Conservation (phyloP, 2,888 invertebrate genomes). For the Acanthosepion esculentum region DNA sequence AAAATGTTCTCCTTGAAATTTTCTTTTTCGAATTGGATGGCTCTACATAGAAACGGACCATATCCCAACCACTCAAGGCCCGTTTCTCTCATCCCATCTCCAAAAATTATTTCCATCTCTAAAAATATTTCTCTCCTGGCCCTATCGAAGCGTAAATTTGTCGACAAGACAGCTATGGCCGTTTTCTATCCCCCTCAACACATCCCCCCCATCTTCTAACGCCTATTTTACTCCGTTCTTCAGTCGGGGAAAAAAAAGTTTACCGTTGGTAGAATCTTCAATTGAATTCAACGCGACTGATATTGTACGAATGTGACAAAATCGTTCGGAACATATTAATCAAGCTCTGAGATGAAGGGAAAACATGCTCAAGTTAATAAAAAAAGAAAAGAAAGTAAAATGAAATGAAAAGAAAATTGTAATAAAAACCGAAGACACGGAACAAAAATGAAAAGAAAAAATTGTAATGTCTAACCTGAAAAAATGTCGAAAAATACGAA, state of each 20-base stretch:
- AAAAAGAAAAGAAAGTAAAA: not conserved
- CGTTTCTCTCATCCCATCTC: not conserved
- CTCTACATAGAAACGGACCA: not conserved
- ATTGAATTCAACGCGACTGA: conserved; percentile 21
- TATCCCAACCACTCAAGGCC: not conserved
- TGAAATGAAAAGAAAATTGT: not conserved
- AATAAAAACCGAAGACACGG: not conserved
- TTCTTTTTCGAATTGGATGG: not conserved
- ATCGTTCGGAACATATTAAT: conserved; percentile 21
- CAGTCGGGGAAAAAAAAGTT: not conserved
- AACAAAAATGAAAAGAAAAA: not conserved
- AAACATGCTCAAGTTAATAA: not conserved
- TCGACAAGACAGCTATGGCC: not conserved
- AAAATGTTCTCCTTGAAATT: not conserved
- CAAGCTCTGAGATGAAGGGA: conserved; percentile 17
- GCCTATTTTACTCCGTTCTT: not conserved
- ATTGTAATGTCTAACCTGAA: not conserved
- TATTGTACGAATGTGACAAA: conserved; percentile 8
- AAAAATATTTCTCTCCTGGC: not conserved
- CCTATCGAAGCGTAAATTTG: not conserved
- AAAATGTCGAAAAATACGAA: not conserved
- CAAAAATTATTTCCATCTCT: not conserved
- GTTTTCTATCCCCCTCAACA: not conserved
- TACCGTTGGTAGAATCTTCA: not conserved
- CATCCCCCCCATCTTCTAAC: not conserved